These are phyloP conservation scores for Strix aluco DNA, from an alignment of 2,113 vertebrate species.

Conservation along the genomic window DNA sequence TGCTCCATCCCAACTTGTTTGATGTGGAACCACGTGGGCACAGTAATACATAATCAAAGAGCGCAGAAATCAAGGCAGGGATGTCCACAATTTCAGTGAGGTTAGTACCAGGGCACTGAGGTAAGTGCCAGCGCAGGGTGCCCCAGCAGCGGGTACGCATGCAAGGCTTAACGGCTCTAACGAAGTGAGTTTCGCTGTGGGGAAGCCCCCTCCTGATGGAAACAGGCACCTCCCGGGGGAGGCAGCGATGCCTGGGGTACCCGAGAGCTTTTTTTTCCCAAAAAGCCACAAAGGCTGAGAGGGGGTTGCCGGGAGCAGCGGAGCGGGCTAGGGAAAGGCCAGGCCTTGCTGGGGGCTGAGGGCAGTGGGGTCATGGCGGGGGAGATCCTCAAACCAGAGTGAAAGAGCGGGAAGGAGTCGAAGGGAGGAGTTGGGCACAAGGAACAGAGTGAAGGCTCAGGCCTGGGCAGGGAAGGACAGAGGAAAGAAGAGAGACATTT, in stretches of 20 bases:
- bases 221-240: background rate
- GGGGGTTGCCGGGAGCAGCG: fast-evolving
- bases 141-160: fast-evolving
- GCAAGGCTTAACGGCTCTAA: background rate
- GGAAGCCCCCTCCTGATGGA: background rate
- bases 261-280: no score
- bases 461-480: background rate
- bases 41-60: fast-evolving
- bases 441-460: fast-evolving
- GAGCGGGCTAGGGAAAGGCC: background rate
- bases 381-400: fast-evolving
- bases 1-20: background rate
- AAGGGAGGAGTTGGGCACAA: background rate
- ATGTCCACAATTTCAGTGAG: fast-evolving
- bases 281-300: background rate
- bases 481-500: fast-evolving
- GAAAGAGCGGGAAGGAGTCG: fast-evolving
- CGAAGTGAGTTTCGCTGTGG: fast-evolving
- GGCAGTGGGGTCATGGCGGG: background rate
- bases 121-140: background rate
- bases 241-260: background rate
- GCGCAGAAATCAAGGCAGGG: fast-evolving
- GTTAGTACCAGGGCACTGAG: background rate
- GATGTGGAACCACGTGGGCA: background rate
- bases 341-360: background rate